Evolutionary conservation across 2,888 invertebrate species (phyloP).

Genomic region (Agrochola macilenta): DNA sequence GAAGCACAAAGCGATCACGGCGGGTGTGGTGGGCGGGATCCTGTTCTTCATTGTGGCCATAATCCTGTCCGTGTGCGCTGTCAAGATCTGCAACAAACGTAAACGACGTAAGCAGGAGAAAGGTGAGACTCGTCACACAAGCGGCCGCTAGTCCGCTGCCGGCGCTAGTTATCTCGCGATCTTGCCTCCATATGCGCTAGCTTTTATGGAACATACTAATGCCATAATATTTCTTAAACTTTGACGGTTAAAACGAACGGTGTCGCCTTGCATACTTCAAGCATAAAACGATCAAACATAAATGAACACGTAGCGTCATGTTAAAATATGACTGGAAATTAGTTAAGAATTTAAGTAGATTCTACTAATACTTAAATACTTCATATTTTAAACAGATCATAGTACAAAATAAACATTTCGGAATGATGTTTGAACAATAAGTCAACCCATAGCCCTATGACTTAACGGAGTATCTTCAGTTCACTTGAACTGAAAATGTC

Average conservation of each 20-base stretch:
- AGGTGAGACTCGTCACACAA: constrained; percentile 92
- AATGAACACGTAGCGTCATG: background rate
- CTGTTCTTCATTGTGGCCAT: constrained; percentile 99
- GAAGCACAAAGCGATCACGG: constrained; percentile 98
- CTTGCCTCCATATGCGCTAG: constrained; percentile 43
- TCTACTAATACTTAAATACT: background rate
- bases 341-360: background rate
- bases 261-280: background rate
- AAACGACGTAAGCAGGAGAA: constrained; percentile 99
- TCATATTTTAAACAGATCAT: background rate
- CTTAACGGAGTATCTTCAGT: background rate
- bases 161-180: constrained; percentile 46
- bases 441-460: background rate
- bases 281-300: background rate
- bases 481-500: constrained; percentile 4
- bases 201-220: constrained; percentile 52
- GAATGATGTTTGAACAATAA: constrained; percentile 7
- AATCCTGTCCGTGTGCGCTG: constrained; percentile 98
- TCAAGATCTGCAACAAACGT: constrained; percentile 99
- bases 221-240: constrained; percentile 5
- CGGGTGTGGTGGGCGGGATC: constrained; percentile 98
- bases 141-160: constrained; percentile 82
- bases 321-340: constrained; percentile 12
- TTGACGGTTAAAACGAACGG: background rate
- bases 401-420: background rate